Conservation (phyloP, 2,113 vertebrate species). For the Pimephales promelas region DNA sequence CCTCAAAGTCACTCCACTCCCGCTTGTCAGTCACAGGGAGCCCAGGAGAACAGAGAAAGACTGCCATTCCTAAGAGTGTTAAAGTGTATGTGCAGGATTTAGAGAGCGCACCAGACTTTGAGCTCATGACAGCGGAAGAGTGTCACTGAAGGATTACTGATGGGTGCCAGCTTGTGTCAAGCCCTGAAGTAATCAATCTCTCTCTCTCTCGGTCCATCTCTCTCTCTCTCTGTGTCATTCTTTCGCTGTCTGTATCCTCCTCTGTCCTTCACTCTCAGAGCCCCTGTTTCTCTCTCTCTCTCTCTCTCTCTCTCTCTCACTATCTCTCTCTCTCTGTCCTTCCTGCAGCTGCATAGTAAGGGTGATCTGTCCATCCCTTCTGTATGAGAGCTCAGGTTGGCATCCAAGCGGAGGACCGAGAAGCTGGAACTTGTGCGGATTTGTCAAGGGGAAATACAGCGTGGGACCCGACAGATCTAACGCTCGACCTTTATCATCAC, state of each 20-base stretch:
- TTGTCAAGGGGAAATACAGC: conserved; percentile 68
- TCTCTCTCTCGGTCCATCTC: background rate
- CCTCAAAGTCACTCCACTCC: conserved; percentile 44
- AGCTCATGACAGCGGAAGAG: conserved; percentile 61
- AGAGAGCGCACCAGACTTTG: conserved; percentile 48
- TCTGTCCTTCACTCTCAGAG: conserved; percentile 24
- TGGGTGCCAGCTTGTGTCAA: conserved; percentile 65
- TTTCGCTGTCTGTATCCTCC: conserved; percentile 7
- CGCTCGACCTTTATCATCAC: conserved; percentile 64
- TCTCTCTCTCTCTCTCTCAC: conserved; percentile 12
- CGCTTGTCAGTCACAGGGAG: conserved; percentile 51
- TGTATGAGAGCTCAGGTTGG: conserved; percentile 64
- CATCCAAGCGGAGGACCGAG: conserved; percentile 55
- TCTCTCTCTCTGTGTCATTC: conserved; percentile 29
- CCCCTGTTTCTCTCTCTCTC: background rate
- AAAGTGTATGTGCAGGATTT: conserved; percentile 53
- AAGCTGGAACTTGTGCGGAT: conserved; percentile 63
- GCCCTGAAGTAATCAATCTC: conserved; percentile 58
- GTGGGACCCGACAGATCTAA: conserved; percentile 66
- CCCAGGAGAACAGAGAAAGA: conserved; percentile 43
- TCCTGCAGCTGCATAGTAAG: conserved; percentile 62
- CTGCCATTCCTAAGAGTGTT: conserved; percentile 52
- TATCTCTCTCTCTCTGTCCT: background rate
- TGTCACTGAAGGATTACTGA: conserved; percentile 71
- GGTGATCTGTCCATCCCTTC: conserved; percentile 64